Percentiles rank a stretch among this genome's conserved stretches.
phyloP scores from a whole-genome alignment of 2,113 vertebrate species.

The Amphiprion percula region DNA sequence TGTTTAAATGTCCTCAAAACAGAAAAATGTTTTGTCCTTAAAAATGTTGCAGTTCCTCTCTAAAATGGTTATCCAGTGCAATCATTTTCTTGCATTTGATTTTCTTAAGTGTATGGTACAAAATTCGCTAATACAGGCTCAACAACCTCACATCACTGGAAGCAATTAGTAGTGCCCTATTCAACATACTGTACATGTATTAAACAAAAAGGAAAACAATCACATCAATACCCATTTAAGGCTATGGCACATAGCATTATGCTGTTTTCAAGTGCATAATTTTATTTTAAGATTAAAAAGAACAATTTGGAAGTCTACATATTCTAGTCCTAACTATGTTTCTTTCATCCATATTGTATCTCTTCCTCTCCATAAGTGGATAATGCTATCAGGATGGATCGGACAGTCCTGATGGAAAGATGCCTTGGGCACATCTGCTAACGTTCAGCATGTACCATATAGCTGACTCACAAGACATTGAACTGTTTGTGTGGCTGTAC shows the following conservation, averaged over 20 bases:
- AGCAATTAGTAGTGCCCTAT: background rate
- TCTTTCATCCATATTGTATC: conserved; percentile 53
- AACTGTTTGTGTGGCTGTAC: background rate
- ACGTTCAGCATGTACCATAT: conserved; percentile 13
- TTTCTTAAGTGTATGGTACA: too few species aligned
- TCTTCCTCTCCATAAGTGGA: conserved; percentile 66
- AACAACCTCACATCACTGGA: background rate
- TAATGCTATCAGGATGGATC: conserved; percentile 43
- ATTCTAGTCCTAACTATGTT: conserved; percentile 23
- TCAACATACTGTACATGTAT: background rate
- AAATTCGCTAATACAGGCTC: background rate
- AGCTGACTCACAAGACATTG: conserved; percentile 18
- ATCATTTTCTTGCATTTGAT: too few species aligned
- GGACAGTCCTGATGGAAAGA: conserved; percentile 40
- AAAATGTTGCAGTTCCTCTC: too few species aligned
- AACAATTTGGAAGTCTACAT: background rate
- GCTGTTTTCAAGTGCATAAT: conserved; percentile 20
- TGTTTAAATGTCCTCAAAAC: background rate
- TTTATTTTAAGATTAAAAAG: conserved; percentile 3
- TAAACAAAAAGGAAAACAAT: too few species aligned
- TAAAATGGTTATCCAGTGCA: too few species aligned
- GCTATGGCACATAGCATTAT: conserved; percentile 8
- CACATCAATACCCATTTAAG: background rate
- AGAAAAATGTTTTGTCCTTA: too few species aligned
- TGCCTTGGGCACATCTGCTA: conserved; percentile 28